phyloP scores from a whole-genome alignment of 2,797 vertebrate species.

The Percopsis omiscomaycus region DNA sequence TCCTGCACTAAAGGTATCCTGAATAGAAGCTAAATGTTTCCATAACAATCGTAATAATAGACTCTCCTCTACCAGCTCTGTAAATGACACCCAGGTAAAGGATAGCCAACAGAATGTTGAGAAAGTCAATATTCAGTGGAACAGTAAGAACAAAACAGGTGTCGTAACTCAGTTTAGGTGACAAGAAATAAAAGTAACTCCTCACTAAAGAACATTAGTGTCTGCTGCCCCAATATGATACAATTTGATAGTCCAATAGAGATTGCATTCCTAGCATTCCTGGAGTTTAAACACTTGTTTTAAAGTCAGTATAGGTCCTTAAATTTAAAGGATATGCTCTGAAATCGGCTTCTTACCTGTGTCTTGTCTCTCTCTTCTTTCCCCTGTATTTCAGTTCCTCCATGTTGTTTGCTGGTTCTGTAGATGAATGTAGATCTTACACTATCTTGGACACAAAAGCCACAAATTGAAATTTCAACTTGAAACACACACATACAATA shows the following conservation, averaged over 20 bases:
- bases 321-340: background rate
- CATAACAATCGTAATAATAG: no score
- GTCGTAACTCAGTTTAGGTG: background rate
- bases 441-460: background rate
- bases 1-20: no score
- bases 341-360: constrained; percentile 60
- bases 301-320: background rate
- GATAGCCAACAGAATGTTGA: no score
- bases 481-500: no score
- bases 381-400: constrained; percentile 68
- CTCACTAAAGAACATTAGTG: background rate
- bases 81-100: no score
- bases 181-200: background rate
- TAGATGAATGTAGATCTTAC: background rate
- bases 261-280: no score
- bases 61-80: no score
- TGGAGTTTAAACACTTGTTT: no score
- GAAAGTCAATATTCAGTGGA: no score
- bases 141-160: background rate
- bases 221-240: background rate
- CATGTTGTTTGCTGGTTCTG: constrained; percentile 48
- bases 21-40: no score
- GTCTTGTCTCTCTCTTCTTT: constrained; percentile 66
- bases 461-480: background rate
- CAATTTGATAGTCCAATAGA: background rate